These are phyloP conservation scores for Xylocopa sonorina DNA, from an alignment of 1,140 invertebrate genomes.

Conservation along the genomic window DNA sequence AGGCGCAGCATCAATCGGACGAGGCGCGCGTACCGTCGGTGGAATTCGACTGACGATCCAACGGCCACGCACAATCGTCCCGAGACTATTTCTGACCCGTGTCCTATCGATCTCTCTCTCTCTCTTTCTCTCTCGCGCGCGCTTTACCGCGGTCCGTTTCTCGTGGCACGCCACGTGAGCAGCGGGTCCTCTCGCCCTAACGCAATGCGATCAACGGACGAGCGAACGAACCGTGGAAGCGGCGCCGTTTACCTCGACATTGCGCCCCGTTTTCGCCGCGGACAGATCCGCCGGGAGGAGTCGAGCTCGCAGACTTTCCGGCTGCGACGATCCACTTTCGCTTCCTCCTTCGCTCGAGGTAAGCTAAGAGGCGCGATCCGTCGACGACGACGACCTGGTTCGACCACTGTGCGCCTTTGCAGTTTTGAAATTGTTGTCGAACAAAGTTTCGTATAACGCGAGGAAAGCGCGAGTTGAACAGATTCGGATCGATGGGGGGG, in stretches of 20 bases:
- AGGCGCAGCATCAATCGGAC: slow-evolving; percentile 42
- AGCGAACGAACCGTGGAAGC: no score
- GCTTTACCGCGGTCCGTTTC: background rate
- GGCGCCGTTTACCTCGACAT: slow-evolving; percentile 43
- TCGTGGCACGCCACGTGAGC: no score
- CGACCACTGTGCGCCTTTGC: no score
- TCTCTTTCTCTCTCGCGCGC: slow-evolving; percentile 11
- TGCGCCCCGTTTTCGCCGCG: slow-evolving; percentile 13
- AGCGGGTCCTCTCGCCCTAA: no score
- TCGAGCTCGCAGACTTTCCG: background rate
- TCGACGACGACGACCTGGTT: no score
- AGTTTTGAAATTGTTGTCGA: no score
- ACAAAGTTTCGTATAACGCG: no score
- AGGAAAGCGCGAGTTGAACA: background rate
- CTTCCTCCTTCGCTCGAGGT: background rate
- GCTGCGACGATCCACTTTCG: no score
- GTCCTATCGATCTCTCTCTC: slow-evolving; percentile 41
- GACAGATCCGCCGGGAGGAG: slow-evolving; percentile 14
- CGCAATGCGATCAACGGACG: slow-evolving; percentile 37
- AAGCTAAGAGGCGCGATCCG: no score
- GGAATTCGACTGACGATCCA: slow-evolving; percentile 49
- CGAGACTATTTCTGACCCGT: slow-evolving; percentile 48
- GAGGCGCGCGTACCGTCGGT: slow-evolving; percentile 43
- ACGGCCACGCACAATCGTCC: slow-evolving; percentile 41
- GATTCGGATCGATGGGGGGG: slow-evolving; percentile 18